Evolutionary conservation across 1,140 invertebrate species (phyloP).

Genomic region (Drosophila mojavensis): DNA sequence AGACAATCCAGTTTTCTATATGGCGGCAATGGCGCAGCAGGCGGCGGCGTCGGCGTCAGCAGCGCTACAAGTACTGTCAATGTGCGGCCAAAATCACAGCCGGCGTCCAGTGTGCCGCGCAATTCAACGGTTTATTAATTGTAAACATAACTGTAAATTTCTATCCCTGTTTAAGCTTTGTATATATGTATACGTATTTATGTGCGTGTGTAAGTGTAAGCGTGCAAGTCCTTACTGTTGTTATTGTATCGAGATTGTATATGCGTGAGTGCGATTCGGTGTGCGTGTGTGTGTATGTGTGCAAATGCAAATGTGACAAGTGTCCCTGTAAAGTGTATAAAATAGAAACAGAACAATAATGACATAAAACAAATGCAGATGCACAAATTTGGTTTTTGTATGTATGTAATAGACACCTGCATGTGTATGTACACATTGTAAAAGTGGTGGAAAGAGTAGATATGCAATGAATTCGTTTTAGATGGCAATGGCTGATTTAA

Average conservation of each 20-base stretch:
- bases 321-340: constrained; percentile 37
- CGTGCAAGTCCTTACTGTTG: constrained; percentile 7
- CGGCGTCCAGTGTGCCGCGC: constrained; percentile 46
- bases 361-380: constrained; percentile 4
- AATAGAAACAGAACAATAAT: constrained; percentile 42
- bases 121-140: constrained; percentile 69
- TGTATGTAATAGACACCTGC: background rate
- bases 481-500: too few species aligned
- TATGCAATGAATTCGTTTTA: background rate
- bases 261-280: background rate
- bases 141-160: constrained; percentile 23
- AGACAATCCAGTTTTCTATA: constrained; percentile 80
- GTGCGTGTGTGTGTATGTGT: background rate
- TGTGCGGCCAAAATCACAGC: constrained; percentile 61
- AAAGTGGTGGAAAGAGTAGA: constrained; percentile 2
- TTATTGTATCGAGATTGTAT: constrained; percentile 1
- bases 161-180: constrained; percentile 40
- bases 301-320: constrained; percentile 20
- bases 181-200: constrained; percentile 47
- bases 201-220: constrained; percentile 15
- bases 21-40: constrained; percentile 52
- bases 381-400: background rate
- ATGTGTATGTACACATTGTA: constrained; percentile 1
- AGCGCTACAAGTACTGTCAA: constrained; percentile 10
- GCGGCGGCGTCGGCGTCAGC: constrained; percentile 9